Evolutionary conservation across 2,888 invertebrate genomes (phyloP), one percentile per base, ranked within the genome.

Genomic region (Lampropteryx suffumata): DNA sequence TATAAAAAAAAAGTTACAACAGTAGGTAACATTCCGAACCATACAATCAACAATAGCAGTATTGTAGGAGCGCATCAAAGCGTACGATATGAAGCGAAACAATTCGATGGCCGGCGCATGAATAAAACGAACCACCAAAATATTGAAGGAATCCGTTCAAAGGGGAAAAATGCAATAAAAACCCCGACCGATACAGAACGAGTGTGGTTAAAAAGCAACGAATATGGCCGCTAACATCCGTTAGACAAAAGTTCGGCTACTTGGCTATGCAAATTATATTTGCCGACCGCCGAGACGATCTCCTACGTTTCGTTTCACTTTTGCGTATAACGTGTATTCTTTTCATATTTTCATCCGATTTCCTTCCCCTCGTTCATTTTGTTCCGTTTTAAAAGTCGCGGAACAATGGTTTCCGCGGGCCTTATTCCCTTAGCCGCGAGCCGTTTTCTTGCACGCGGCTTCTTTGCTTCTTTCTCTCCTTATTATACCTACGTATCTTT

Each of bases 241-340:
- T 71, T 79, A 88, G 85, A 88, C 90, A 86, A 88, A 88, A 84
- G 86, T 90, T 83, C 68, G 84, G 79, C 87, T 89, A 91, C 87
- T 91, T 90, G 90, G 75, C 87, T 90, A 91, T 91, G 91, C 90
- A 91, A 91, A 91, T 91, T 90, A 90, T 90, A 90, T 91, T 91
- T 91, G 90, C 90, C 82, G 90, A 90, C 90, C 82, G 82, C 82
- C 80, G 82, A 79, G 84, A 82, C 82, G 87, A 89, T 89, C 88
- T 84, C 82, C 82, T 74, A 79, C 85, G 76, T 88, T 89, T 78
- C 90, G 82, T 90, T 91, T 87, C 87, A 84, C 86, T 86, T 84
- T 76, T 83, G 76, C 79, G 79, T 84, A 79, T 80, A 87, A 79
- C 82, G 82, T 87, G 88, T 88, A 89, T 86, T 89, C 89, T 87